Evolutionary conservation across 2,113 vertebrate species (phyloP).

Genomic region (Phoxinus phoxinus): DNA sequence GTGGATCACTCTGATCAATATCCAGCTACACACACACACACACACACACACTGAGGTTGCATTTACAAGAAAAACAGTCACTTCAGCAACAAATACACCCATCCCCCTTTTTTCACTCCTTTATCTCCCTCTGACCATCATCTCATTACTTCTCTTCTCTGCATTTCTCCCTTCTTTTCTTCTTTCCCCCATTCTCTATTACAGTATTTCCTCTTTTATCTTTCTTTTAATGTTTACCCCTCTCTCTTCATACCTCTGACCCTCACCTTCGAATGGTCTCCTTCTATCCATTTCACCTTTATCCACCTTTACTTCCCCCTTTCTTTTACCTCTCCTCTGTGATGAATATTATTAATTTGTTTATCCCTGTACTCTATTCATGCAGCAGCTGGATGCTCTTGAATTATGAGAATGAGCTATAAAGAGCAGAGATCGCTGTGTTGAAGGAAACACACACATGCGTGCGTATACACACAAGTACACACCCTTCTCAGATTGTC

Average conservation of each 20-base stretch:
- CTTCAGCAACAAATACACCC: slow-evolving; percentile 26
- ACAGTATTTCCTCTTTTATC: background rate
- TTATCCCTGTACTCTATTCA: slow-evolving; percentile 49
- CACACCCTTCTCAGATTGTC: slow-evolving; percentile 28
- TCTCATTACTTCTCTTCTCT: background rate
- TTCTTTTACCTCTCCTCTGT: slow-evolving; percentile 31
- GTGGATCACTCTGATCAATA: slow-evolving; percentile 33
- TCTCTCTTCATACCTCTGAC: slow-evolving; percentile 21
- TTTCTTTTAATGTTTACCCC: slow-evolving; percentile 19
- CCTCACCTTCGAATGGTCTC: slow-evolving; percentile 11
- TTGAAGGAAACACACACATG: background rate
- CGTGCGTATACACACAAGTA: background rate
- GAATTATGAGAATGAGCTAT: slow-evolving; percentile 34
- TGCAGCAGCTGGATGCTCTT: slow-evolving; percentile 56
- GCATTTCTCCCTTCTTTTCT: background rate
- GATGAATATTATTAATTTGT: slow-evolving; percentile 54
- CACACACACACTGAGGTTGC: slow-evolving; percentile 23
- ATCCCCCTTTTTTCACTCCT: slow-evolving; percentile 11
- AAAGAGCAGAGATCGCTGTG: slow-evolving; percentile 10
- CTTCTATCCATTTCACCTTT: slow-evolving; percentile 9
- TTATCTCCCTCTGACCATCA: slow-evolving; percentile 28
- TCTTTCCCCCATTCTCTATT: background rate
- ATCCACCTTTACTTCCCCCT: background rate
- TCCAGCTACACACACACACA: slow-evolving; percentile 9
- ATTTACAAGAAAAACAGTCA: slow-evolving; percentile 17